These are phyloP conservation scores for Argya squamiceps DNA, from an alignment of 2,797 vertebrate genomes.

Conservation along the genomic window DNA sequence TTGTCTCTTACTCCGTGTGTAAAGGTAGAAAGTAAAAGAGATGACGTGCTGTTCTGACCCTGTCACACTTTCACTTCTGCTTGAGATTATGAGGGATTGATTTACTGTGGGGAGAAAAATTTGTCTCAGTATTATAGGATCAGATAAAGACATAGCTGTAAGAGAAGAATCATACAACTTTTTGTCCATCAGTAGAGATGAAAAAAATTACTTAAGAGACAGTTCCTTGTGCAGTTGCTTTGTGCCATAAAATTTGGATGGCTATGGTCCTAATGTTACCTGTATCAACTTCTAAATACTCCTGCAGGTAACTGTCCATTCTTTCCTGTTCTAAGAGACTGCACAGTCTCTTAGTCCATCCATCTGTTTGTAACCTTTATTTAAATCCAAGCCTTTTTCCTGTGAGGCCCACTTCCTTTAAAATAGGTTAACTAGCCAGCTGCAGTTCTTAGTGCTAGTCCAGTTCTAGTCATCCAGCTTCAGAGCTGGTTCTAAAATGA, in stretches of 20 bases:
- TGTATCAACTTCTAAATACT: neutral
- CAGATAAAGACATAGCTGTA: neutral
- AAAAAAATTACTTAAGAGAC: neutral
- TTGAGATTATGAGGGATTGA: neutral
- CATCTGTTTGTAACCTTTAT: conserved; percentile 10
- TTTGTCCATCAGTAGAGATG: neutral
- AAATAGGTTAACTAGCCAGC: neutral
- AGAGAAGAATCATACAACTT: neutral
- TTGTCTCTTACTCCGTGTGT: neutral
- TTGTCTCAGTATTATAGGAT: neutral
- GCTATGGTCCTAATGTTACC: neutral
- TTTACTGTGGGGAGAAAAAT: neutral
- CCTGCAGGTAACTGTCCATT: neutral
- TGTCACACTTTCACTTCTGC: neutral
- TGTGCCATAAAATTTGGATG: neutral
- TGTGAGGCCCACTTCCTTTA: conserved; percentile 19
- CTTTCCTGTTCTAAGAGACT: neutral
- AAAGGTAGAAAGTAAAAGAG: neutral
- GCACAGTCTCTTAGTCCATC: neutral
- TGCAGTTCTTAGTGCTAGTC: neutral
- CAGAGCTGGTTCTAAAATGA: neutral
- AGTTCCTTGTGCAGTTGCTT: neutral
- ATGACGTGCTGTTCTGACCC: fast-evolving
- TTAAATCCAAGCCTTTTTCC: conserved; percentile 17
- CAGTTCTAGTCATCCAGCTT: neutral